Percentiles rank a stretch among this genome's conserved stretches.
Conservation (phyloP, 92 coral and sea anemone genomes). For the Palythoa caribaeorum region DNA sequence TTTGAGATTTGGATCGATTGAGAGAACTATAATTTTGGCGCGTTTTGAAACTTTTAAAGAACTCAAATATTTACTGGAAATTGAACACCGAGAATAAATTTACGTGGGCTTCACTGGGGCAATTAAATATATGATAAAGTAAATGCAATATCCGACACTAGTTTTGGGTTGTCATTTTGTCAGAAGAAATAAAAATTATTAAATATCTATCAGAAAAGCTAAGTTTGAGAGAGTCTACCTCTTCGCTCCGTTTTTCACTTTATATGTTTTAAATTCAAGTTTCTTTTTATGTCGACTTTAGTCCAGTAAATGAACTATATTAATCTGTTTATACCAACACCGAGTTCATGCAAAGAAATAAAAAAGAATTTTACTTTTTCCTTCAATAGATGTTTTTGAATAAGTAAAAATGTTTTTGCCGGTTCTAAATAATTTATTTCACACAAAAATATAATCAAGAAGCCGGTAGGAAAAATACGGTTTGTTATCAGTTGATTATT, state of each 20-base stretch:
- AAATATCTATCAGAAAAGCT: not conserved
- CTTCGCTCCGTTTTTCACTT: not conserved
- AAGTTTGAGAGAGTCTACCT: not conserved
- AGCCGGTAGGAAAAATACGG: not conserved
- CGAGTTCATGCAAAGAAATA: not conserved
- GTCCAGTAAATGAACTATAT: not conserved
- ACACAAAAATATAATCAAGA: not conserved
- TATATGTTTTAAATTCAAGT: not conserved
- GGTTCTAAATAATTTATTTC: constrained; percentile 17
- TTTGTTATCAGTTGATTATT: not conserved
- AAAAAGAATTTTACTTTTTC: not conserved
- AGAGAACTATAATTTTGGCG: not conserved
- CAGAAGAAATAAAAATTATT: not conserved
- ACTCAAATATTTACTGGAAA: constrained; percentile 8
- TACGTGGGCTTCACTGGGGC: not conserved
- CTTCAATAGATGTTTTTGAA: not conserved
- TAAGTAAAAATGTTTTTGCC: not conserved
- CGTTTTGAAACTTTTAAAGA: not conserved
- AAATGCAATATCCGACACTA: not conserved
- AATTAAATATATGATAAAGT: not conserved
- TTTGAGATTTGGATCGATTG: not conserved
- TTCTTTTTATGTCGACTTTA: not conserved
- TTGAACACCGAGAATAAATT: not conserved
- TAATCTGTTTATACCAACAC: not conserved
- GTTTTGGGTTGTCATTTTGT: not conserved